phyloP scores from a whole-genome alignment of 2,113 vertebrate species.

The Boulengeromyrus knoepffleri region DNA sequence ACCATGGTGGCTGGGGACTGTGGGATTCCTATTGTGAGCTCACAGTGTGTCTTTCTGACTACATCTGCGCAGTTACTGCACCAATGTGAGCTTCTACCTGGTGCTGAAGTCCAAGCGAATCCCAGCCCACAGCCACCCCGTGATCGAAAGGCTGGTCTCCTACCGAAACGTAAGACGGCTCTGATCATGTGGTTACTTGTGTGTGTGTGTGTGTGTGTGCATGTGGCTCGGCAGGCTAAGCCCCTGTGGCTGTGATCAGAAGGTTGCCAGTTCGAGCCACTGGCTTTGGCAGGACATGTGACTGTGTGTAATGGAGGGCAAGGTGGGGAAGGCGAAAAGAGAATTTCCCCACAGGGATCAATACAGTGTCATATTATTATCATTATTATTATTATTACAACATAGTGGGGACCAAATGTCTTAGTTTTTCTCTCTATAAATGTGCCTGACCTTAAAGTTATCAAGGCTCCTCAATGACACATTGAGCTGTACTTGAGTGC shows the following conservation, averaged over 20 bases:
- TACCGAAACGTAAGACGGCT: conserved; percentile 72
- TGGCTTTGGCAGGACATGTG: too few species aligned
- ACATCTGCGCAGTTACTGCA: conserved; percentile 69
- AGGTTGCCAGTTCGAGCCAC: too few species aligned
- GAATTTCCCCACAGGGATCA: not conserved
- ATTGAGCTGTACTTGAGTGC: not conserved
- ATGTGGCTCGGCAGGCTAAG: too few species aligned
- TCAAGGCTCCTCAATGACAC: not conserved
- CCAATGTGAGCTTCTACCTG: conserved; percentile 93
- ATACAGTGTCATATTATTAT: not conserved
- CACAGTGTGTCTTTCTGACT: not conserved
- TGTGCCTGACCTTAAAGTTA: not conserved
- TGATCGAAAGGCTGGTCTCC: conserved; percentile 82
- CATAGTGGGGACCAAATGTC: not conserved
- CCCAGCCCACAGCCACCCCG: conserved; percentile 77
- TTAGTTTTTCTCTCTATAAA: not conserved
- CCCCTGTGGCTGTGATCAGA: too few species aligned
- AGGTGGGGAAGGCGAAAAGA: too few species aligned
- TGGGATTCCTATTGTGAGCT: not conserved
- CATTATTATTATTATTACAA: not conserved
- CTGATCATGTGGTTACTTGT: not conserved
- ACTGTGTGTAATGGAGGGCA: too few species aligned
- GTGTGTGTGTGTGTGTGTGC: not conserved
- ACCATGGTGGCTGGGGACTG: not conserved
- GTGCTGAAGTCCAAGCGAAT: conserved; percentile 81